Evolutionary conservation across 2,888 invertebrate genomes (phyloP).

Genomic region (Apodemia duryi): DNA sequence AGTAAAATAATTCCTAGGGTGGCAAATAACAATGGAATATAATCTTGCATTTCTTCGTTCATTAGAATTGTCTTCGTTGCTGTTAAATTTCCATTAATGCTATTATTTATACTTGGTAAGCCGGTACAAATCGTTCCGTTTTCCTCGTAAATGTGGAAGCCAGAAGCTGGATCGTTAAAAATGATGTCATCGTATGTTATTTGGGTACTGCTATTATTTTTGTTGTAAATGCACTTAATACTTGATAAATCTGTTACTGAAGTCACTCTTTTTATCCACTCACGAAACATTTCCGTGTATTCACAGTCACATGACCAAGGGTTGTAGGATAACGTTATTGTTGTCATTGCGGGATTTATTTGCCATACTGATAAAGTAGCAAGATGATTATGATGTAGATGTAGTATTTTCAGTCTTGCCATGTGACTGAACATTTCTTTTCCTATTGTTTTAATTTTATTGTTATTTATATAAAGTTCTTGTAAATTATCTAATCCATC

Average conservation of each 20-base stretch:
- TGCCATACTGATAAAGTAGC: constrained; percentile 85
- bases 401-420: constrained; percentile 81
- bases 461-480: constrained; percentile 86
- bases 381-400: constrained; percentile 86
- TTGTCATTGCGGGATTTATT: constrained; percentile 81
- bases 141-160: constrained; percentile 80
- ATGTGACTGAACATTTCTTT: constrained; percentile 86
- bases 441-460: constrained; percentile 83
- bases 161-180: constrained; percentile 78
- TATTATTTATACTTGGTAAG: constrained; percentile 82
- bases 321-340: constrained; percentile 84
- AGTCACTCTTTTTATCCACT: constrained; percentile 85
- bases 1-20: constrained; percentile 84
- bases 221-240: constrained; percentile 83
- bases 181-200: constrained; percentile 79
- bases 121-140: constrained; percentile 83
- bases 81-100: constrained; percentile 84
- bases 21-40: constrained; percentile 85
- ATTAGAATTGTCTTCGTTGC: constrained; percentile 86
- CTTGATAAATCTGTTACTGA: constrained; percentile 82
- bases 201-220: constrained; percentile 76
- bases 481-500: constrained; percentile 86
- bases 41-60: constrained; percentile 85
- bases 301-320: constrained; percentile 92
- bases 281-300: constrained; percentile 85